A percentile compares a stretch with the other conserved stretches of the same genome.
These are phyloP conservation scores for Penelope pileata DNA, from an alignment of 2,113 vertebrate species.

Conservation along the genomic window DNA sequence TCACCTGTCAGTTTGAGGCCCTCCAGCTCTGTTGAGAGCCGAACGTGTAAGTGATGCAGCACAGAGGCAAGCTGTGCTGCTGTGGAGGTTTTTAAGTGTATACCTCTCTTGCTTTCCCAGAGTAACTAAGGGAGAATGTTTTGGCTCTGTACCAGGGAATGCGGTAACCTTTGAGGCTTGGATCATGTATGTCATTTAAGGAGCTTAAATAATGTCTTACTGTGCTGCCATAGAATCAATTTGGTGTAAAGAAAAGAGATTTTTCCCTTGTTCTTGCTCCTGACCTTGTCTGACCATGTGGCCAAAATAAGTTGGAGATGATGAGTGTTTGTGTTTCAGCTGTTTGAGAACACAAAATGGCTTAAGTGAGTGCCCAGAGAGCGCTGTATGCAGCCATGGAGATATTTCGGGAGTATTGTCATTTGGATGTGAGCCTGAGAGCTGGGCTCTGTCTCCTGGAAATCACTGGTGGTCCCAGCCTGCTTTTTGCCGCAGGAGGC, in stretches of 20 bases:
- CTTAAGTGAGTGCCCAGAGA: not conserved
- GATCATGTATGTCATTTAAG: not conserved
- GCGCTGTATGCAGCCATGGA: rapidly evolving
- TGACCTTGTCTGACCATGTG: not conserved
- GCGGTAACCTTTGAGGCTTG: not conserved
- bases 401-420: not conserved
- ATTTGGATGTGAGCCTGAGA: not conserved
- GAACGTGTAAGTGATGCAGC: not conserved
- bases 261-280: not conserved
- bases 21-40: not conserved
- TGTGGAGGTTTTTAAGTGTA: not conserved
- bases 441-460: too few relatives aligned
- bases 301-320: not conserved
- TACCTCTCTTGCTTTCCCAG: not conserved
- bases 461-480: not conserved
- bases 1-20: not conserved
- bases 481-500: not conserved
- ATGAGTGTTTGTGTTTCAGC: not conserved
- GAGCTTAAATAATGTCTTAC: not conserved
- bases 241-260: not conserved
- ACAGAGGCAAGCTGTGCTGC: not conserved
- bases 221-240: not conserved
- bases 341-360: not conserved
- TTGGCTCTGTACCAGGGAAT: slow-evolving; percentile 4
- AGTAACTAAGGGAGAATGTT: not conserved